Evolutionary conservation across 2,888 invertebrate species (phyloP).

Genomic region (Cylloceria caligata): DNA sequence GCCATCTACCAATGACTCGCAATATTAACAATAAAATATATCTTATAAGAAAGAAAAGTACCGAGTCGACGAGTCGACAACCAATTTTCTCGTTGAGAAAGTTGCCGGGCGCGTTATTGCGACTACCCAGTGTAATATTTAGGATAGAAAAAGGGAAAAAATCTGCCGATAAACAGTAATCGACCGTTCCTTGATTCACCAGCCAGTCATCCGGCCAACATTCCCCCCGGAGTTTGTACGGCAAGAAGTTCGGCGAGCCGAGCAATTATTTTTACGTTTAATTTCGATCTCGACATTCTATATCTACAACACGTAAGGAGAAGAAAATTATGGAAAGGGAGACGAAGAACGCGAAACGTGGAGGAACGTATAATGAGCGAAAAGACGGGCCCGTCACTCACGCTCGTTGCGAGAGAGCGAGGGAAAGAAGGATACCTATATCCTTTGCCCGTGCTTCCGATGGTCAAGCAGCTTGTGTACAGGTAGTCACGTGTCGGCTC

Average conservation of each 20-base stretch:
- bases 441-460: conserved; percentile 5
- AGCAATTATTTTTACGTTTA: conserved; percentile 78
- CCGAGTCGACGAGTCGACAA: too few relatives aligned
- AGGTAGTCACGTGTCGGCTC: conserved; percentile 7
- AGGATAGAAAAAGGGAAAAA: not conserved
- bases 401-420: conserved; percentile 2
- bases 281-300: conserved; percentile 71
- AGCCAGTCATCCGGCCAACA: conserved; percentile 36
- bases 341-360: conserved; percentile 62
- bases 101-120: not conserved
- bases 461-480: conserved; percentile 8
- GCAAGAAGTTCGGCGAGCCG: conserved; percentile 43
- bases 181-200: not conserved
- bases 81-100: not conserved
- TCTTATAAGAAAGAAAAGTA: too few relatives aligned
- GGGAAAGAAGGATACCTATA: not conserved
- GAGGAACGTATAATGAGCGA: conserved; percentile 63
- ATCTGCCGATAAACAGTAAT: not conserved
- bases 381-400: conserved; percentile 28
- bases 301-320: conserved; percentile 10
- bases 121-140: not conserved
- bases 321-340: conserved; percentile 21
- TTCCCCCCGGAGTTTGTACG: conserved; percentile 46
- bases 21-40: not conserved
- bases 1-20: not conserved